Evolutionary conservation across 2,113 vertebrate species (phyloP), one percentile per base, ranked within the genome.

Genomic region (Maylandia zebra): DNA sequence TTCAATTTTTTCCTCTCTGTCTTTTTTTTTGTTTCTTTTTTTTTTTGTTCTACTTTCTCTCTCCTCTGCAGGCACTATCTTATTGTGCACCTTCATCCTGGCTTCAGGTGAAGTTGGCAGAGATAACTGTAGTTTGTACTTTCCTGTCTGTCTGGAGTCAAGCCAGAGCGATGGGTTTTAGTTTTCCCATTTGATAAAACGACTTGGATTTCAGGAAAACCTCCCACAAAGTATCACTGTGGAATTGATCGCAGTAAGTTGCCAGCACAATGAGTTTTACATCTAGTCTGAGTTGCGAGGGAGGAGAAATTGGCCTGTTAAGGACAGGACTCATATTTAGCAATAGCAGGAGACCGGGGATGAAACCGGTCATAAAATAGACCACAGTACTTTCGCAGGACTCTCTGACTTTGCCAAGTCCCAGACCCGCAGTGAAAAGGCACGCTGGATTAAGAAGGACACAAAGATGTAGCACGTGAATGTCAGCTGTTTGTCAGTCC

Each of bases 101-200:
- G 89, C 91, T 94, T 79, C 88, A 93, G 92, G 94, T 94, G 81
- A 90, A 92, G 78, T 91, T 93, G 92, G 86, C 90, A 92, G 86
- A 90, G 92, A 94, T 94, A 85, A 79, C 93, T 95, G 90, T 88
- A 88, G 88, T 94, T 94, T 94, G 88, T 92, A 87, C 92, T 92
- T 92, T 90, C 86, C 79, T 89, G 85, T 93, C 90, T 90, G 85
- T 92, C 90, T 93, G 93, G 90, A 88, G 55, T 86, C 34, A 4
- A 52, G 90, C 90, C 94, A 93, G 78, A 92, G 81, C 24, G 83
- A 88, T 90, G 66, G 57, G 92, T 88, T 92, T 93, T 81, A 82
- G 86, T 84, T 93, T 93, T 90, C 87, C 81, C 74, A 90, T 91
- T 89, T 93, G 90, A 94, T 93, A 88, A 91, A 95, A 90, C 88